These are phyloP conservation scores for Syrista parreyssii DNA, from an alignment of 2,888 invertebrate species.

Conservation along the genomic window DNA sequence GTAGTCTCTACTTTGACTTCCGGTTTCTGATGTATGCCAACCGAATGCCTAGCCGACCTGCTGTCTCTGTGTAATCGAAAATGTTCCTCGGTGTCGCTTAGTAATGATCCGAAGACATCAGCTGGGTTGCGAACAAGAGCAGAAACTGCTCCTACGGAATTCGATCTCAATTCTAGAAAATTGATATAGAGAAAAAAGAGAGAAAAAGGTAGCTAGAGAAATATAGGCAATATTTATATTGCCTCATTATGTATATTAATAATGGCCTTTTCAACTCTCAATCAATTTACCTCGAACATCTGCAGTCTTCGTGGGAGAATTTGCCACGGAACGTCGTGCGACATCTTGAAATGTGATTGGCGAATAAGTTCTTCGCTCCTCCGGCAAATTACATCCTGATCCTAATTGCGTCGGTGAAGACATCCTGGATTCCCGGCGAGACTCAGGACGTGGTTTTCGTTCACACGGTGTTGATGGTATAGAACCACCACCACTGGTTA, in stretches of 20 bases:
- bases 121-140: slow-evolving; percentile 66
- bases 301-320: slow-evolving; percentile 75
- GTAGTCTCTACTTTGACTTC: slow-evolving; percentile 26
- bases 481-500: slow-evolving; percentile 17
- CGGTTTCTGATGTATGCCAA: slow-evolving; percentile 35
- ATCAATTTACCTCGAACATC: slow-evolving; percentile 55
- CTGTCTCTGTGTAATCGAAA: slow-evolving; percentile 69
- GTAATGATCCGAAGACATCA: slow-evolving; percentile 71
- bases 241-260: not conserved
- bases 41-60: slow-evolving; percentile 51
- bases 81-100: slow-evolving; percentile 71
- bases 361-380: slow-evolving; percentile 81
- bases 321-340: slow-evolving; percentile 81
- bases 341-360: slow-evolving; percentile 89
- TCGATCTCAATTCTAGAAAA: slow-evolving; percentile 74
- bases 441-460: slow-evolving; percentile 26
- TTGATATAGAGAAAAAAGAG: no score
- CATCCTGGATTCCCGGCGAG: slow-evolving; percentile 37
- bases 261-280: not conserved
- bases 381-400: slow-evolving; percentile 62
- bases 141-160: slow-evolving; percentile 73
- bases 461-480: not conserved
- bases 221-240: no score
- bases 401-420: slow-evolving; percentile 40
- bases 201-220: no score